Conservation (phyloP, 2,888 invertebrate species). For the Fabriciana adippe region DNA sequence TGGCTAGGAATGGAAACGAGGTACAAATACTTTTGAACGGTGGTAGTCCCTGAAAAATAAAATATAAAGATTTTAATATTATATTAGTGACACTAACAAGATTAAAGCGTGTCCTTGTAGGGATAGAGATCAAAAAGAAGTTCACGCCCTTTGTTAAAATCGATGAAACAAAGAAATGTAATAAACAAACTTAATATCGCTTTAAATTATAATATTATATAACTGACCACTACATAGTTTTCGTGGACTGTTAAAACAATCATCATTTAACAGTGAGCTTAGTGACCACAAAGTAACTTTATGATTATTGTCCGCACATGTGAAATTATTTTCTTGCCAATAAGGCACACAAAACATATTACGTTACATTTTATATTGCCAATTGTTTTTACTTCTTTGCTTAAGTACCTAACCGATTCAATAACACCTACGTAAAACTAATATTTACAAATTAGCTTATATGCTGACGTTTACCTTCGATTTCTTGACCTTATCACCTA, state of each 20-base stretch:
- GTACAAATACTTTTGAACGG: slow-evolving; percentile 84
- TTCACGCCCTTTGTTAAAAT: no score
- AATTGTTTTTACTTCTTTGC: background rate
- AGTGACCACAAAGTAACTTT: slow-evolving; percentile 10
- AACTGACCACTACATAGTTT: no score
- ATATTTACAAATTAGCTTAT: no score
- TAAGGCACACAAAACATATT: background rate
- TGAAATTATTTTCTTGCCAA: background rate
- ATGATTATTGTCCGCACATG: slow-evolving; percentile 8
- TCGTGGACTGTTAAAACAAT: background rate
- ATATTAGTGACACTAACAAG: background rate
- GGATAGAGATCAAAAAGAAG: no score
- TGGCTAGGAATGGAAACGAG: slow-evolving; percentile 87
- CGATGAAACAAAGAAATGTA: no score
- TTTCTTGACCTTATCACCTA: slow-evolving; percentile 81
- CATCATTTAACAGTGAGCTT: slow-evolving; percentile 3
- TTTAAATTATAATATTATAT: no score
- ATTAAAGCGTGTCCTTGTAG: background rate
- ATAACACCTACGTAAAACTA: no score
- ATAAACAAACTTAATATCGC: no score
- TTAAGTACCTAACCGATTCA: no score
- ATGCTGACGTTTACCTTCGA: slow-evolving; percentile 72
- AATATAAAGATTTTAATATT: slow-evolving; percentile 16
- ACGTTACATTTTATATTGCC: background rate
- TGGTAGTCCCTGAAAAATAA: slow-evolving; percentile 82